Evolutionary conservation across 1,140 invertebrate genomes (phyloP).

Genomic region (Ostrea edulis): DNA sequence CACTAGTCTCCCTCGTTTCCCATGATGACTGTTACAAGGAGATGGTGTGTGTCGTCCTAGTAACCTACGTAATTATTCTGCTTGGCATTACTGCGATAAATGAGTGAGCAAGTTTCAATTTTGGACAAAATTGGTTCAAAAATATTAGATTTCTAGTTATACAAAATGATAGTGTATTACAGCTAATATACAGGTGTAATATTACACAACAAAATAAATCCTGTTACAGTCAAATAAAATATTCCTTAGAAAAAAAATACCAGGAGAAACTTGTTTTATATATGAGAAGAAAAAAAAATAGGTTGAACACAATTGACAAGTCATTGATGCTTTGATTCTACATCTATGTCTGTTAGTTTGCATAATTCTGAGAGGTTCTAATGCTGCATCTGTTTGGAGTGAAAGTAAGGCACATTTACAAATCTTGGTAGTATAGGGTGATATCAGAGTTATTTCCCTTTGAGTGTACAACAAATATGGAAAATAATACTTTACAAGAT

Average conservation of each 20-base stretch:
- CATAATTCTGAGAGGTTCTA: neutral
- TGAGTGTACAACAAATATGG: neutral
- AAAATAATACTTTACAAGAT: neutral
- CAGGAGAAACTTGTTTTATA: neutral
- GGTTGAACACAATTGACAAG: neutral
- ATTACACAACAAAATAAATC: no score
- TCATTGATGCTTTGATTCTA: neutral
- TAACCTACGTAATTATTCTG: neutral
- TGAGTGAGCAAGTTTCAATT: neutral
- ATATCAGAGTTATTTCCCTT: constrained; percentile 28
- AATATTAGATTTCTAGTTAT: no score
- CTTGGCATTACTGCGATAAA: neutral
- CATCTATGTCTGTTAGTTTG: neutral
- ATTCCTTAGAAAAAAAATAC: neutral
- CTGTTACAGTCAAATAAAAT: neutral
- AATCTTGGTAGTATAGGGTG: neutral
- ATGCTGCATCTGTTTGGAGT: neutral
- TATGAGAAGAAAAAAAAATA: neutral
- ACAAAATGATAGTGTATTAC: no score
- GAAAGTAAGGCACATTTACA: constrained; percentile 1
- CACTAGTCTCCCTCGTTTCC: neutral
- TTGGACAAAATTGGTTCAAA: neutral
- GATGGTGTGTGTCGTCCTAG: constrained; percentile 12
- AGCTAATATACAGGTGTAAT: no score
- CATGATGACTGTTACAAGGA: neutral